A percentile compares a stretch with the other conserved stretches of the same genome.
Conservation (phyloP, 2,797 vertebrate genomes). For the Mallotus villosus region DNA sequence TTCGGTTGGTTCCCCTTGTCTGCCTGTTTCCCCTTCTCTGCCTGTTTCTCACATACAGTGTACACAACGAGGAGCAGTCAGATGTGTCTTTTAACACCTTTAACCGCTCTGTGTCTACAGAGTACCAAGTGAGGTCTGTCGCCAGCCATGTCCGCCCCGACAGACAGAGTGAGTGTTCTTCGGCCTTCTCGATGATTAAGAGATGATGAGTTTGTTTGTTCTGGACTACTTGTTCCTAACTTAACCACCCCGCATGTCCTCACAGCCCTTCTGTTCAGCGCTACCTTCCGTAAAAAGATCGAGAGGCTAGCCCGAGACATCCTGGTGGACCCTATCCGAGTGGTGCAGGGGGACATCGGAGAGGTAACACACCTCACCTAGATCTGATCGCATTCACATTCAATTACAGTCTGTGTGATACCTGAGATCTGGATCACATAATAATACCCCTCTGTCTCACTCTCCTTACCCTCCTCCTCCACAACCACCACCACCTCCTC, state of each 20-base stretch:
- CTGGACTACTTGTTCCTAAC: background rate
- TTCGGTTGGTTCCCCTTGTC: constrained; percentile 81
- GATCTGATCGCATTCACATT: background rate
- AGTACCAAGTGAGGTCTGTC: constrained; percentile 96
- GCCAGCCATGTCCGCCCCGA: constrained; percentile 97
- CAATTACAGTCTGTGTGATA: background rate
- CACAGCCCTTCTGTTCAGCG: constrained; percentile 95
- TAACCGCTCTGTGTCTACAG: constrained; percentile 63
- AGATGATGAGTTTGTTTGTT: background rate
- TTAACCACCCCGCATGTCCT: background rate
- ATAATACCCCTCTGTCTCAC: background rate
- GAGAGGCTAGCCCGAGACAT: constrained; percentile 96
- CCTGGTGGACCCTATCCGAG: constrained; percentile 92
- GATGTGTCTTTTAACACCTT: background rate
- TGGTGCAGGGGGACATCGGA: constrained; percentile 98
- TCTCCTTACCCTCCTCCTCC: background rate
- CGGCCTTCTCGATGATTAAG: background rate
- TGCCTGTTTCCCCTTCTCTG: background rate
- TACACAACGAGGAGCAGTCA: background rate
- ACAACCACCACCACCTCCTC: background rate
- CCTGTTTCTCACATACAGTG: background rate
- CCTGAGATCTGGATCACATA: background rate
- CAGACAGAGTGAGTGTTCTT: constrained; percentile 88
- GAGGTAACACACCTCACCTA: constrained; percentile 77
- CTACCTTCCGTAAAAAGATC: constrained; percentile 98